Percentiles rank a stretch among this genome's conserved stretches.
Conservation (phyloP, 2,888 invertebrate species). For the Drosophila villosipedis region DNA sequence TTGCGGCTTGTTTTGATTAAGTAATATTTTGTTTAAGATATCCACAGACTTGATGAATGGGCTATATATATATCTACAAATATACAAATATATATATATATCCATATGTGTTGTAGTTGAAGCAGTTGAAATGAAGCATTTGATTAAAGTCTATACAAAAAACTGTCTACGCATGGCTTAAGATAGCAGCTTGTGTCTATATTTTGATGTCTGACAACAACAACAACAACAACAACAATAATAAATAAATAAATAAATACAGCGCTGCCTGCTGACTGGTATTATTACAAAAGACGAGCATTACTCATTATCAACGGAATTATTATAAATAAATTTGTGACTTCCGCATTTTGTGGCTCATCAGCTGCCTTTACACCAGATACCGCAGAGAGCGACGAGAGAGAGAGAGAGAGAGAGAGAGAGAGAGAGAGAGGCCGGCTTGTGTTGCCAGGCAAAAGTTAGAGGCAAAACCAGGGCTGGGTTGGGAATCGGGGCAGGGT, state of each 20-base stretch:
- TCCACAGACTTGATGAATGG: background rate
- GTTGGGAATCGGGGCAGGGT: background rate
- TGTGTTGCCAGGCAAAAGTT: background rate
- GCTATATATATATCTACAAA: background rate
- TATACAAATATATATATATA: background rate
- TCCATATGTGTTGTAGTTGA: no score
- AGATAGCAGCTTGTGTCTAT: slow-evolving; percentile 8
- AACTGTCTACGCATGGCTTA: slow-evolving; percentile 26
- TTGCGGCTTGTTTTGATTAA: background rate
- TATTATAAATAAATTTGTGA: slow-evolving; percentile 41
- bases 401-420: background rate
- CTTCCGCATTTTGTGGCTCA: slow-evolving; percentile 43
- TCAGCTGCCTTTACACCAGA: slow-evolving; percentile 1
- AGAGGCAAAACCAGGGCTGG: background rate
- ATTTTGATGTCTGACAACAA: slow-evolving; percentile 6
- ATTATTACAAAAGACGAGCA: slow-evolving; percentile 27
- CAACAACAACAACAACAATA: background rate
- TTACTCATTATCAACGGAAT: slow-evolving; percentile 57
- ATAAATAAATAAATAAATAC: background rate
- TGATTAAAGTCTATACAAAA: background rate
- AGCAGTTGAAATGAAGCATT: background rate
- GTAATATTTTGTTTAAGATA: background rate
- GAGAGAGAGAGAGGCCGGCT: background rate
- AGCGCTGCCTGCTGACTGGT: background rate
- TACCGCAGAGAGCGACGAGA: background rate